Conservation (phyloP, 2,113 vertebrate species). For the Rutilus rutilus region DNA sequence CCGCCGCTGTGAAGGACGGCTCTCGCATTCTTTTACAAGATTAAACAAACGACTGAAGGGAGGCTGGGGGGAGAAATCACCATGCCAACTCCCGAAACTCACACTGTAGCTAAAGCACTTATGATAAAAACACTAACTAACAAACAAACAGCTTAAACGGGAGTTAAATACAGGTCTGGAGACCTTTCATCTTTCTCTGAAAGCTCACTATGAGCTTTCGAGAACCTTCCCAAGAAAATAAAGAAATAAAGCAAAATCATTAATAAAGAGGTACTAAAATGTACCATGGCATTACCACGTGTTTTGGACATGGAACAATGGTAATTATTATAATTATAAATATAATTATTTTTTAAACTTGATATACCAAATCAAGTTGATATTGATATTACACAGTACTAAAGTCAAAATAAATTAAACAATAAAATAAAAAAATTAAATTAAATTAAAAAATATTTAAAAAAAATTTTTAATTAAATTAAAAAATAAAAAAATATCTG, state of each 20-base stretch:
- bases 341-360: neutral
- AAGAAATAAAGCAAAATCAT: neutral
- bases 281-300: too few relatives aligned
- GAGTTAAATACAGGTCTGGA: neutral
- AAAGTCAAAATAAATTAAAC: neutral
- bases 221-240: neutral
- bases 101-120: constrained; percentile 27
- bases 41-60: constrained; percentile 26
- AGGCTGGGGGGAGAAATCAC: neutral
- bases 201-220: neutral
- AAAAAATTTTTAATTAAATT: too few relatives aligned
- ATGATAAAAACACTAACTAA: constrained; percentile 26
- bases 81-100: constrained; percentile 34
- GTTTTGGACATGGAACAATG: neutral
- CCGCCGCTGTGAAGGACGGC: constrained; percentile 29
- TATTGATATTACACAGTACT: neutral
- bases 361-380: neutral
- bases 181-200: neutral
- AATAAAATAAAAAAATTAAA: too few relatives aligned
- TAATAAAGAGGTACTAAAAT: neutral
- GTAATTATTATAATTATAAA: too few relatives aligned
- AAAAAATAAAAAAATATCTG: neutral
- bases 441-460: too few relatives aligned
- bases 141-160: neutral
- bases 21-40: constrained; percentile 54